Evolutionary conservation across 2,113 vertebrate genomes (phyloP).

Genomic region (Choloepus hoffmanni): DNA sequence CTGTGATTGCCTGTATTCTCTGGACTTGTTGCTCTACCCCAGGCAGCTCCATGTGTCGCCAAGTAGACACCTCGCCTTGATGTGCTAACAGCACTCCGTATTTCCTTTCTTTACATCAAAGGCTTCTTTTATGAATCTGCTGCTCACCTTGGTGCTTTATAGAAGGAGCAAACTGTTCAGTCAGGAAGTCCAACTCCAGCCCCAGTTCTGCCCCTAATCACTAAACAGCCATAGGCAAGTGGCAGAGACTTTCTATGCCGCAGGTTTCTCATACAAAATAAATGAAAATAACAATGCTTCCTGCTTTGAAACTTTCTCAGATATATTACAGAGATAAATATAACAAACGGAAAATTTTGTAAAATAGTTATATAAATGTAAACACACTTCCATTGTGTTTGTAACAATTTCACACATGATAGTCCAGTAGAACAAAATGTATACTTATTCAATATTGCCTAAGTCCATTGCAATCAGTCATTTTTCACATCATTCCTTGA

Average conservation of each 20-base stretch:
- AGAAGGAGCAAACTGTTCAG: neutral
- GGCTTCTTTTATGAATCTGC: neutral
- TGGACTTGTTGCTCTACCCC: neutral
- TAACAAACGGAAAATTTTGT: neutral
- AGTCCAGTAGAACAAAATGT: neutral
- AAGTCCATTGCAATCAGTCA: neutral
- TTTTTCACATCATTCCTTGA: neutral
- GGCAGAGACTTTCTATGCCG: neutral
- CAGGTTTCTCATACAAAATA: neutral
- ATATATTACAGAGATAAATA: neutral
- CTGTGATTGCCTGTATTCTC: neutral
- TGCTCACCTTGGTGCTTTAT: neutral
- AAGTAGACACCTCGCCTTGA: neutral
- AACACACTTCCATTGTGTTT: neutral
- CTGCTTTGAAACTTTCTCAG: constrained; percentile 6
- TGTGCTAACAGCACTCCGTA: neutral
- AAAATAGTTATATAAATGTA: constrained; percentile 18
- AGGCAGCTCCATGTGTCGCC: neutral
- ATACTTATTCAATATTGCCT: neutral
- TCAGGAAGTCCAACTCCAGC: neutral
- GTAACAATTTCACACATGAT: neutral
- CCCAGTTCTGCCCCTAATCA: neutral
- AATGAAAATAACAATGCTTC: neutral
- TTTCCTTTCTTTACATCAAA: neutral
- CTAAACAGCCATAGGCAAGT: neutral